Evolutionary conservation across 2,888 invertebrate species (phyloP).

Genomic region (Masnerella sp.): DNA sequence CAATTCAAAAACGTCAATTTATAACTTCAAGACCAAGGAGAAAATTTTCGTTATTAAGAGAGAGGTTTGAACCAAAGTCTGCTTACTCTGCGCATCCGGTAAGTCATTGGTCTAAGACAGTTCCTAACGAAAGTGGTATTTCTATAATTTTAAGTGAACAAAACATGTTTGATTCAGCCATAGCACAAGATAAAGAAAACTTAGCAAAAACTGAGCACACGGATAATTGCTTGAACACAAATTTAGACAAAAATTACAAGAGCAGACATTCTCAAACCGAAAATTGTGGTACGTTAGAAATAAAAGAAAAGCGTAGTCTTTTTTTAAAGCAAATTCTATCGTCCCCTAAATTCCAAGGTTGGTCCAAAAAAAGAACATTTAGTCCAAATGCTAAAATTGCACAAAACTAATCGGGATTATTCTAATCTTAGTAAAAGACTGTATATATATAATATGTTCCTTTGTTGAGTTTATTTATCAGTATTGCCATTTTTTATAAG

Average conservation of each 20-base stretch:
- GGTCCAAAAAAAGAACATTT: slow-evolving; percentile 71
- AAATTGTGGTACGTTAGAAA: slow-evolving; percentile 66
- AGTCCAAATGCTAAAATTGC: slow-evolving; percentile 67
- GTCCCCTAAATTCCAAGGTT: slow-evolving; percentile 80
- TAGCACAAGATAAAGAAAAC: slow-evolving; percentile 70
- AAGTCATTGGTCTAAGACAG: slow-evolving; percentile 52
- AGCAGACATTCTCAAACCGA: slow-evolving; percentile 61
- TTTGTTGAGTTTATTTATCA: too few relatives aligned
- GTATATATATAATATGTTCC: too few relatives aligned
- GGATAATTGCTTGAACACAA: slow-evolving; percentile 62
- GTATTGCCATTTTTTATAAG: too few relatives aligned
- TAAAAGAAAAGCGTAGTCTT: slow-evolving; percentile 80
- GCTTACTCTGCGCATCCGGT: slow-evolving; percentile 38
- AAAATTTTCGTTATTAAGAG: slow-evolving; percentile 81
- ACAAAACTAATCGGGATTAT: too few relatives aligned
- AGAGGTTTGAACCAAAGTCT: slow-evolving; percentile 80
- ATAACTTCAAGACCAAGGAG: slow-evolving; percentile 78
- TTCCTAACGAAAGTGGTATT: slow-evolving; percentile 52
- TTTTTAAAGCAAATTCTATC: slow-evolving; percentile 81
- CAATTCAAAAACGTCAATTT: slow-evolving; percentile 59
- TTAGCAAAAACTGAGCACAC: slow-evolving; percentile 65
- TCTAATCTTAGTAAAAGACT: too few relatives aligned
- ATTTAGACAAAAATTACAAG: slow-evolving; percentile 41
- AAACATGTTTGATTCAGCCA: slow-evolving; percentile 58
- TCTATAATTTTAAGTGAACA: slow-evolving; percentile 62